These are phyloP conservation scores for Crotalus horridus DNA, from an alignment of 2,113 vertebrate species.

Conservation along the genomic window DNA sequence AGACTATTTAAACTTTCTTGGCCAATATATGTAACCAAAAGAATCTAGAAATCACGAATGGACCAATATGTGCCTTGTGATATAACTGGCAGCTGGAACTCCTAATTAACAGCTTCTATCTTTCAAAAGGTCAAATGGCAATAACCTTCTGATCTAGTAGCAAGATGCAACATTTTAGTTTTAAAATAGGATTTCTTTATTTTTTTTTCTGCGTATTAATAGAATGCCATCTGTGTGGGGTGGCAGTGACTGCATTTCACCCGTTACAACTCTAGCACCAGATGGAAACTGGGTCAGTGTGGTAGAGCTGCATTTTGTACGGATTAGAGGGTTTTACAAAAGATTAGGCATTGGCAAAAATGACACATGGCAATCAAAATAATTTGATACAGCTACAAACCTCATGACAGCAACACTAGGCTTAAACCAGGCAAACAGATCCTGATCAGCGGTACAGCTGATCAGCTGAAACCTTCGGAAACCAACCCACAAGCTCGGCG, in stretches of 20 bases:
- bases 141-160: conserved; percentile 3
- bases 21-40: rapidly evolving
- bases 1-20: neutral
- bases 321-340: conserved; percentile 53
- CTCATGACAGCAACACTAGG: conserved; percentile 30
- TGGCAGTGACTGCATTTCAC: conserved; percentile 49
- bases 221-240: conserved; percentile 55
- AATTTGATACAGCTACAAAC: conserved; percentile 50
- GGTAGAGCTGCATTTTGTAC: conserved; percentile 60
- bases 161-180: conserved; percentile 11
- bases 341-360: conserved; percentile 62
- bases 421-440: neutral
- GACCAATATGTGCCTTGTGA: rapidly evolving
- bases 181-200: conserved; percentile 55
- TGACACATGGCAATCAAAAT: conserved; percentile 49
- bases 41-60: neutral
- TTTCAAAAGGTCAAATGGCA: neutral
- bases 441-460: neutral
- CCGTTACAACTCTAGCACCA: conserved; percentile 49
- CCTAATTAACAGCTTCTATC: neutral
- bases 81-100: neutral
- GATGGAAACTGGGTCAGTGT: conserved; percentile 64
- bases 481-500: no score
- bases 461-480: no score
- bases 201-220: conserved; percentile 54